Base-by-base conservation (phyloP, 2,888 invertebrate genomes). In the Callyntrura sp. region DNA sequence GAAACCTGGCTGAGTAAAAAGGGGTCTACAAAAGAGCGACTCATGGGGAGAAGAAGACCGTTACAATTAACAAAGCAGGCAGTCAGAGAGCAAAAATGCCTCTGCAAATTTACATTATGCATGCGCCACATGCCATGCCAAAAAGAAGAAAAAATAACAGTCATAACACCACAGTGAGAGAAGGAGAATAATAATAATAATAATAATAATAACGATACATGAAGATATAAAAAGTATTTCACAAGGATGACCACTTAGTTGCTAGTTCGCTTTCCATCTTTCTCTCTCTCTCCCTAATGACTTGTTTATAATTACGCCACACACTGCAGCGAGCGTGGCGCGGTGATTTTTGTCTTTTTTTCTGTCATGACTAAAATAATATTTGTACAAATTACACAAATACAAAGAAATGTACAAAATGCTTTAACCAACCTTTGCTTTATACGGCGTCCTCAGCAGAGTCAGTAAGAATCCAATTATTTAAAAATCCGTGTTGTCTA, bases 231-330 rank as follows among this genome's bases (percentile, higher is more conserved):
- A 65, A 65, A 82, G 20, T 35, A 35, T 35, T 48, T 70, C 25
- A 51, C 85, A 85, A 85, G 85, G 85, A 78, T 62, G 65, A 78
- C 85, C 23, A 85, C 78, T 76, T 62, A 0, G 12, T 45, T 48
- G 23, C n/a, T 35, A 20, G 48, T 28, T 55, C 51, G 1, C n/a
- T 76, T 0, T 1, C 17, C 8, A 0, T n/a, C 35, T 6, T 35
- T 35, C 35, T 35, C 35, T 35, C 35, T 35, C 35, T 35, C 35
- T 35, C 35, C 6, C 35, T 35, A 35, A 35, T 35, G 35, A 35
- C 35, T 35, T 35, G 35, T 35, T 35, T 6, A 17, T 57, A 57
- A 57, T 57, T 73, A 43, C 43, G 43, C 6, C 14, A 35, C 35
- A 35, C 35, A 35, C 35, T 35, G 6, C 35, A 35, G 14, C n/a